A percentile compares a stretch with the other conserved stretches of the same genome.
Conservation (phyloP, 1,140 invertebrate species). For the Macrobrachium nipponense region DNA sequence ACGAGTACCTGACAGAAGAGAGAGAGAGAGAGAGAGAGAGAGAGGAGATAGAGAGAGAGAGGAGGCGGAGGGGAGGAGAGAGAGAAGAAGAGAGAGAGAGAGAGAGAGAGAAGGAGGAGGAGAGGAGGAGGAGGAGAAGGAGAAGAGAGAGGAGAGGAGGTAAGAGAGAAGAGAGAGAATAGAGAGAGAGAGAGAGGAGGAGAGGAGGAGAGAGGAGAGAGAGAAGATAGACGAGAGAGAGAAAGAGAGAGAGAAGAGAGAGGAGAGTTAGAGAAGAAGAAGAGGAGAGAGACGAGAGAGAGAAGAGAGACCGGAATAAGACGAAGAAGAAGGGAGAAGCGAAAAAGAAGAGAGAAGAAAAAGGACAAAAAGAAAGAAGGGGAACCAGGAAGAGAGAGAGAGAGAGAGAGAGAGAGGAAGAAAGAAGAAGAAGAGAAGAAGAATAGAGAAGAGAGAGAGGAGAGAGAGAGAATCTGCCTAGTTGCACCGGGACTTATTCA, state of each 20-base stretch:
- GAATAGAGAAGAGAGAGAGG: too few relatives aligned
- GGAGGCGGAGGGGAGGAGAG: not conserved
- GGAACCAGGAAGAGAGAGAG: too few relatives aligned
- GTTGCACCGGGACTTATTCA: too few relatives aligned
- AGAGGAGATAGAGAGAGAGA: not conserved
- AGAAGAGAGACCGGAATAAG: too few relatives aligned
- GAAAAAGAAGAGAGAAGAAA: too few relatives aligned
- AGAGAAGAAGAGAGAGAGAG: not conserved
- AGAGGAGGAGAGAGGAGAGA: not conserved
- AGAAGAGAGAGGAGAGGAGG: not conserved
- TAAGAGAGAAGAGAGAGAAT: not conserved
- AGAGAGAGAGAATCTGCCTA: too few relatives aligned
- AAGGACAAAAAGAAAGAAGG: too few relatives aligned
- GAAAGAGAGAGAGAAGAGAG: not conserved
- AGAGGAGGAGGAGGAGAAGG: not conserved
- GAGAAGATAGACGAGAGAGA: conserved; percentile 23
- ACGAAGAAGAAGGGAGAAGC: too few relatives aligned
- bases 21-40: conserved; percentile 14
- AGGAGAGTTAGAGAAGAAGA: too few relatives aligned
- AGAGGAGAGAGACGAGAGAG: too few relatives aligned
- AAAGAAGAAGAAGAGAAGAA: too few relatives aligned
- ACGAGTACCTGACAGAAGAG: conserved; percentile 1
- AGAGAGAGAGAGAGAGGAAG: too few relatives aligned
- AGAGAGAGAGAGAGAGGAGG: not conserved
- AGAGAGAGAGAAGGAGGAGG: not conserved